A percentile compares a stretch with the other conserved stretches of the same genome.
Conservation (phyloP, 2,888 invertebrate genomes). For the Tanypteryx hageni region DNA sequence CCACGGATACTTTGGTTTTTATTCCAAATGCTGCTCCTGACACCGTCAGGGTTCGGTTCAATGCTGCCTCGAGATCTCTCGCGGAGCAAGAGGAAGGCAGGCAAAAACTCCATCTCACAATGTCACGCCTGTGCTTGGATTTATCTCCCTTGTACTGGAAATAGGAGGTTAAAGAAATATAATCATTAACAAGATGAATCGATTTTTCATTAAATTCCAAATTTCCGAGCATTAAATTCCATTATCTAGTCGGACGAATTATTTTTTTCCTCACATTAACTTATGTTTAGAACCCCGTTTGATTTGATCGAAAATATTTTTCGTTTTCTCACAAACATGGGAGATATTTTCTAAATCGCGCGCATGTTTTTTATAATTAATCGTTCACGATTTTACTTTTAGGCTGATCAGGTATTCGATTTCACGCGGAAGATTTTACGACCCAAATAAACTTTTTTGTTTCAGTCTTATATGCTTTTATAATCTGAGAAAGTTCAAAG, state of each 20-base stretch:
- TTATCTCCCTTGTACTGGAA: slow-evolving; percentile 36
- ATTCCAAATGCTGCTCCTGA: background rate
- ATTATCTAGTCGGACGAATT: background rate
- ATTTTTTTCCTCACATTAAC: background rate
- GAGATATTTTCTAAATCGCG: background rate
- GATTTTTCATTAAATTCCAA: background rate
- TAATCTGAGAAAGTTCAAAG: no score
- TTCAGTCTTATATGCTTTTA: no score
- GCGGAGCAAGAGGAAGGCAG: slow-evolving; percentile 48
- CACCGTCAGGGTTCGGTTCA: background rate
- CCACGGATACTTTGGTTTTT: background rate
- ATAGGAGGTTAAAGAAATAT: background rate
- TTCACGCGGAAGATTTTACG: no score
- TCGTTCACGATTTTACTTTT: background rate
- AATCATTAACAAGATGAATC: background rate
- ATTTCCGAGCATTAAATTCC: no score
- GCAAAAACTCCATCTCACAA: slow-evolving; percentile 37
- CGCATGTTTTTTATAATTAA: background rate
- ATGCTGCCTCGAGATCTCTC: background rate
- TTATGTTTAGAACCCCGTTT: no score
- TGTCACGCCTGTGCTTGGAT: slow-evolving; percentile 55
- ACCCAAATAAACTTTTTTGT: no score
- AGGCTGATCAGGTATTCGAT: background rate
- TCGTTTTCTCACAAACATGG: no score
- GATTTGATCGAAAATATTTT: no score